A percentile compares a stretch with the other conserved stretches of the same genome.
Evolutionary conservation across 2,797 vertebrate species (phyloP).

Genomic region (Antennarius maculatus): DNA sequence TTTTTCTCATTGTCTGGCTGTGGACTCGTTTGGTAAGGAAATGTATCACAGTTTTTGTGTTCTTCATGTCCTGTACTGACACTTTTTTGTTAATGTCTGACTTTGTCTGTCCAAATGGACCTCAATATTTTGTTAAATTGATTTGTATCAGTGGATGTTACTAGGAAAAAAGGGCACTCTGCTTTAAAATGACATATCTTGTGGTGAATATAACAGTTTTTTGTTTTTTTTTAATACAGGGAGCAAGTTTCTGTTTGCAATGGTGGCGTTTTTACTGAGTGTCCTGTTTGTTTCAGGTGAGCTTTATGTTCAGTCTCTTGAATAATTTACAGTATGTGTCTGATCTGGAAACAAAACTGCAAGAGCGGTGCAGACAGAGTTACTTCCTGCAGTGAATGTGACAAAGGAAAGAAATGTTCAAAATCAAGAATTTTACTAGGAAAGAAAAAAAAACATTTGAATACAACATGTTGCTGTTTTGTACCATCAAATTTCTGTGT

Average conservation of each 20-base stretch:
- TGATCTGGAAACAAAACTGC: neutral
- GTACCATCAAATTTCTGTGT: no score
- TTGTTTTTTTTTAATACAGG: conserved; percentile 10
- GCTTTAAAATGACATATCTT: no score
- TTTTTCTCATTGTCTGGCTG: neutral
- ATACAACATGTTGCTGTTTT: neutral
- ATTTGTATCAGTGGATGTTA: neutral
- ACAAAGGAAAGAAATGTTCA: neutral
- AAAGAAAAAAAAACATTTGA: neutral
- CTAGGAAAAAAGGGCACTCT: no score
- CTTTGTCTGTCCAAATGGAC: neutral
- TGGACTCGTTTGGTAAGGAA: neutral
- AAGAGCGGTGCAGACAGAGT: neutral
- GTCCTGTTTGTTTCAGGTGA: conserved; percentile 47
- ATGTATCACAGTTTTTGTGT: neutral
- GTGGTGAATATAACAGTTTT: neutral
- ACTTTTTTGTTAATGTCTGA: neutral
- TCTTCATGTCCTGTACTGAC: neutral
- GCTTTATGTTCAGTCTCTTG: conserved; percentile 6
- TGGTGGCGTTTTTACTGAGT: conserved; percentile 24
- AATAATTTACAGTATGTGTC: neutral
- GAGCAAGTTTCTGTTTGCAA: conserved; percentile 5
- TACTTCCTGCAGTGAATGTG: neutral
- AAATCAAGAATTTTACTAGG: no score
- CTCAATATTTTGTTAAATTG: neutral